Conservation (phyloP, 2,888 invertebrate species). For the Dicranocentrus wangi region DNA sequence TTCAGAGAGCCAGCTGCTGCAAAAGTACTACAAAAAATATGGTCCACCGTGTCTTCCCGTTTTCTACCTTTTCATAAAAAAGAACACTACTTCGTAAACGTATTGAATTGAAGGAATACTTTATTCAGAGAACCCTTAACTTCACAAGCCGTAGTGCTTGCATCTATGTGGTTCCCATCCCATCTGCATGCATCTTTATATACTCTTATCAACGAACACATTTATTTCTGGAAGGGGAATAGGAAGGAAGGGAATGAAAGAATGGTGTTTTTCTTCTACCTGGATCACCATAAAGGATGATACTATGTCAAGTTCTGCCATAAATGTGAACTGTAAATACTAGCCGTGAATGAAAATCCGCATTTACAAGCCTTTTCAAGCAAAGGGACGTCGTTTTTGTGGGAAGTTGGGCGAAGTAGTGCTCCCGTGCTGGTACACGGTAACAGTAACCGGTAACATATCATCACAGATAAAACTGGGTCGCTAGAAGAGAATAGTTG, state of each 20-base stretch:
- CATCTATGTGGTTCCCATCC: background rate
- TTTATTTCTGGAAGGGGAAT: background rate
- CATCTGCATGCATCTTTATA: background rate
- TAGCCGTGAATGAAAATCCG: background rate
- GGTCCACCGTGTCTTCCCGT: background rate
- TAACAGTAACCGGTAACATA: too few relatives aligned
- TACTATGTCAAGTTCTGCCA: background rate
- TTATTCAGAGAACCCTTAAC: background rate
- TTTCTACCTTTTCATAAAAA: background rate
- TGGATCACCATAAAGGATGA: background rate
- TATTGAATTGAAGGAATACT: background rate
- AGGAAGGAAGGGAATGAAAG: constrained; percentile 4
- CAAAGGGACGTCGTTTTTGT: background rate
- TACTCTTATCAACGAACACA: too few relatives aligned
- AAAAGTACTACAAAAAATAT: background rate
- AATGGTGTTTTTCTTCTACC: background rate
- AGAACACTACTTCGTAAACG: too few relatives aligned
- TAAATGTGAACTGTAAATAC: background rate
- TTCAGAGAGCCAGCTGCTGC: background rate
- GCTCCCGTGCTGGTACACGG: too few relatives aligned
- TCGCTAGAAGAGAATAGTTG: too few relatives aligned
- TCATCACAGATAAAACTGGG: too few relatives aligned
- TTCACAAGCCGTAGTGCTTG: background rate
- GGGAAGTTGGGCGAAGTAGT: too few relatives aligned
- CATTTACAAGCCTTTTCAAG: too few relatives aligned